A percentile compares a stretch with the other conserved stretches of the same genome.
These are phyloP conservation scores for Beaufortia kweichowensis DNA, from an alignment of 2,113 vertebrate species.

Conservation along the genomic window DNA sequence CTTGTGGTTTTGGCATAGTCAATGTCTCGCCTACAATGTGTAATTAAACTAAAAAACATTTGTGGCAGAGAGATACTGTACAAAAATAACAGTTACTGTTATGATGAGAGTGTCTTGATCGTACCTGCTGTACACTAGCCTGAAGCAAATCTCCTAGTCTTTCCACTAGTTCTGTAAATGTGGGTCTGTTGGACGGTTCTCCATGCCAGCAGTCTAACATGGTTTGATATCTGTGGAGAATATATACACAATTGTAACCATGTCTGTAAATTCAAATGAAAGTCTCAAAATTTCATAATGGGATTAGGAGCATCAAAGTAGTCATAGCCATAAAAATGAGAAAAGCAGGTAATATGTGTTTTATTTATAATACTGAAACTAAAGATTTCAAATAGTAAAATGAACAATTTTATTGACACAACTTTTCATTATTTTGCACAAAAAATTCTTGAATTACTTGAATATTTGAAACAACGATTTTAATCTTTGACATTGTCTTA, in stretches of 20 bases:
- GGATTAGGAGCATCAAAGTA: too few relatives aligned
- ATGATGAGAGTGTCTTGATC: background rate
- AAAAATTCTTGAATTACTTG: too few relatives aligned
- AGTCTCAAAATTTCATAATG: too few relatives aligned
- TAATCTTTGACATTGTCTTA: too few relatives aligned
- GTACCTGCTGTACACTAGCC: conserved; percentile 92
- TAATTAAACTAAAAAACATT: background rate
- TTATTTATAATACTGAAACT: too few relatives aligned
- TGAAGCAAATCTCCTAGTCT: conserved; percentile 89
- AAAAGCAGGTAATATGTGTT: too few relatives aligned
- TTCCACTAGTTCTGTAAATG: conserved; percentile 87
- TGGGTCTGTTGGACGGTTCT: conserved; percentile 79
- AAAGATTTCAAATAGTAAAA: too few relatives aligned
- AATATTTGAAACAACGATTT: too few relatives aligned
- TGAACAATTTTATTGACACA: too few relatives aligned
- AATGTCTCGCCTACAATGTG: background rate
- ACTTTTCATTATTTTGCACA: too few relatives aligned
- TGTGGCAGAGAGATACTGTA: background rate
- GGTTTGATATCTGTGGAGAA: conserved; percentile 81
- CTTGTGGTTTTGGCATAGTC: background rate
- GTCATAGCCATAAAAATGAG: too few relatives aligned
- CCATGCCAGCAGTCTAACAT: conserved; percentile 94
- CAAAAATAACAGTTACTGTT: background rate
- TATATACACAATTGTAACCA: conserved; percentile 46
- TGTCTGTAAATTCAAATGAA: too few relatives aligned